A percentile compares a stretch with the other conserved stretches of the same genome.
Evolutionary conservation across 2,888 invertebrate genomes (phyloP).

Genomic region (Sinhomidia bicolor): DNA sequence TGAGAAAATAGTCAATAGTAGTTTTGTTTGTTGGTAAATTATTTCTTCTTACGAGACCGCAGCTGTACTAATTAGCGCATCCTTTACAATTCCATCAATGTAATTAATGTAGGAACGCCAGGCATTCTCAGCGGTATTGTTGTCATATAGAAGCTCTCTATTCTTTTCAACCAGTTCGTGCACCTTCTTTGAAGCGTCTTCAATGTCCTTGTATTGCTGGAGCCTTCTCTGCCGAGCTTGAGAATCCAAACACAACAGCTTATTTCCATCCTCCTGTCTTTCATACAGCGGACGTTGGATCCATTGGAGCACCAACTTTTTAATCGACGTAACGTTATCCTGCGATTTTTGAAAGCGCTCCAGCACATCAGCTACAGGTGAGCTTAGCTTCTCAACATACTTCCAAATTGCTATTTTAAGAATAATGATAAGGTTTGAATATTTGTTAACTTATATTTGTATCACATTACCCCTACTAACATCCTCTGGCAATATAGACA

Average conservation of each 20-base stretch:
- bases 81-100: slow-evolving; percentile 92
- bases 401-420: slow-evolving; percentile 89
- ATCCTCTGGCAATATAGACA: too few relatives aligned
- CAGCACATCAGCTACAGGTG: slow-evolving; percentile 90
- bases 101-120: slow-evolving; percentile 94
- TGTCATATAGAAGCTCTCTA: slow-evolving; percentile 88
- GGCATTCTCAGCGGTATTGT: slow-evolving; percentile 83
- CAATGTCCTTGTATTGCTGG: slow-evolving; percentile 87
- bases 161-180: slow-evolving; percentile 89
- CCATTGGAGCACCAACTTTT: slow-evolving; percentile 90
- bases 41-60: slow-evolving; percentile 87
- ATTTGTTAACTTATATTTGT: too few relatives aligned
- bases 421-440: too few relatives aligned
- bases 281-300: slow-evolving; percentile 92
- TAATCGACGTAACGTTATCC: slow-evolving; percentile 91
- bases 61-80: slow-evolving; percentile 90
- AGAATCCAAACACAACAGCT: slow-evolving; percentile 91
- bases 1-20: too few relatives aligned
- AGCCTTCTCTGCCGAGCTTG: slow-evolving; percentile 82
- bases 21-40: too few relatives aligned
- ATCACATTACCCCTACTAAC: too few relatives aligned
- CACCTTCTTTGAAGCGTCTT: slow-evolving; percentile 88
- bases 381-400: slow-evolving; percentile 90
- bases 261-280: slow-evolving; percentile 91
- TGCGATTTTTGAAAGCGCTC: slow-evolving; percentile 91